Evolutionary conservation across 2,113 vertebrate genomes (phyloP), one percentile per base, ranked within the genome.

Genomic region (Calonectris borealis): DNA sequence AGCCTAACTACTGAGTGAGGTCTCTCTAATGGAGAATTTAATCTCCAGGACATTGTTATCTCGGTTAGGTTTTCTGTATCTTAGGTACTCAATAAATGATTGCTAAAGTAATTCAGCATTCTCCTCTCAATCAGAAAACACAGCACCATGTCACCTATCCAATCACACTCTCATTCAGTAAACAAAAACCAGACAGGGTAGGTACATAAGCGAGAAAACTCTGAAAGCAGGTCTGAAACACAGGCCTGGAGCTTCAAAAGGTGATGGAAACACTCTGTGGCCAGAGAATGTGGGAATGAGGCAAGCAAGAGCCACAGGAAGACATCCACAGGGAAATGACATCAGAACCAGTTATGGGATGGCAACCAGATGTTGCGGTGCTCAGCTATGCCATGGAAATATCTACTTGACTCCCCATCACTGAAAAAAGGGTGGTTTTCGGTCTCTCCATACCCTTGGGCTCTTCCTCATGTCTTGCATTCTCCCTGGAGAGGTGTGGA

Each of bases 21-120:
- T 71, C 32, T 91, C 51, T 95, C 79, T 91, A 64, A 87, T 6
- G 38, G 42, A 87, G 81, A 91, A 95, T 93, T 93, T 86, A 90
- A 94, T 90, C 94, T 95, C 84, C 46, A 44, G 71, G 66, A 73
- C 31, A 36, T 64, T 90, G 82, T 77, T 97, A 80, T 95, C 87
- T 95, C 78, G 80, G 38, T 42, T 38, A 46, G 76, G 46, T 91
- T 88, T 93, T 93, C 87, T 95, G 89, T 96, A 93, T 88, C 89
- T 83, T 80, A 85, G 89, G 42, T 54, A 73, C 84, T 95, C 93
- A 97, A 96, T 96, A 96, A 97, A 97, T 78, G 84, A 83, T 91
- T 95, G 79, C 68, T 85, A 93, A 94, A 97, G 86, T 77, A 77
- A 95, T 91, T 93, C 84, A 55, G 64, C 60, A 38, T 88, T 95